Base-by-base conservation (phyloP, 1,140 invertebrate genomes). In the Sarcophaga bullata region DNA sequence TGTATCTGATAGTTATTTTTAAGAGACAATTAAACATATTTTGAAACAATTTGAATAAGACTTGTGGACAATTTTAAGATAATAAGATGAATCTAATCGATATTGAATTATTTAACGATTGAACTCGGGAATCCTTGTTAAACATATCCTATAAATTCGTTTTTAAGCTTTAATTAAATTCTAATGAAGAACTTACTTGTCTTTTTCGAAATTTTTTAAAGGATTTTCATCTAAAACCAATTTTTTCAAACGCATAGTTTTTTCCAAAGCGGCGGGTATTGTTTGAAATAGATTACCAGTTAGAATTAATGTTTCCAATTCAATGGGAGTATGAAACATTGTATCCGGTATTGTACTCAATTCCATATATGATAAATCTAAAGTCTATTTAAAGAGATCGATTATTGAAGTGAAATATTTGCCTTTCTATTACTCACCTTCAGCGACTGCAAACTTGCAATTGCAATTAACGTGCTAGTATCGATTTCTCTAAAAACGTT, bases 181-280 rank as follows among this genome's bases (percentile, higher is more conserved):
- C 25, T 1, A 37, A 37, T 4, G 19, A 7, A 19, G 3, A 25
- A 54, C 83, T 85, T 89, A 91, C 91, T 91, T 91, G 0, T 85
- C 68, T 7, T 86, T 84, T 73, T 90, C 88, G 9, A 94, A 85
- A 73, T 88, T 87, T 11, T 87, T 86, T 73, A 96, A 93, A 0
- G 93, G 94, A 90, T 95, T 96, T 68, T 93, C 92, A 85, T 95
- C 93, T 7, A 96, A 85, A 52, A 92, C 92, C 0, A 96, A 87
- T 15, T 88, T 92, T 48, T 93, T 87, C 52, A 96, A 87, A 47
- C 91, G 91, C 58, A 91, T 91, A 0, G 93, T 92, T 75, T 93
- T 91, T 5, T 91, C 89, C 2, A 96, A 85, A n/a, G 92, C 91
- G 6, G 90, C 86, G 0, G 95, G 95, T 1, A 95, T 85, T 13